Evolutionary conservation across 2,888 invertebrate species (phyloP).

Genomic region (Dioctria linearis): DNA sequence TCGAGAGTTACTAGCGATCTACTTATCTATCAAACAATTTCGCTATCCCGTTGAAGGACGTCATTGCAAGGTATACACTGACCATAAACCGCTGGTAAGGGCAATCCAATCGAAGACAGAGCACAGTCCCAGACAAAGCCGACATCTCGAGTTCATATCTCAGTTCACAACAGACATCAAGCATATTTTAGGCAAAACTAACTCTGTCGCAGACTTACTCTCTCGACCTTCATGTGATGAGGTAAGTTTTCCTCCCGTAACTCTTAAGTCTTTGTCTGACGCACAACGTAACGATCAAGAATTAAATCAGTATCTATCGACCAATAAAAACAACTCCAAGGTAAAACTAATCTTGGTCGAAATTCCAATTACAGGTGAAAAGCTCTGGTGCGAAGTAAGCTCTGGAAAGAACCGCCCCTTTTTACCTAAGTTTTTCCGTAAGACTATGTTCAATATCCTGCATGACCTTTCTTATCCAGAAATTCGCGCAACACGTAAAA

Average conservation of each 20-base stretch:
- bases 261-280: not conserved
- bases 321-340: too few relatives aligned
- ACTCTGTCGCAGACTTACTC: conserved; percentile 1
- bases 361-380: not conserved
- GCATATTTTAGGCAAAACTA: not conserved
- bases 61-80: not conserved
- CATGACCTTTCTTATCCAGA: conserved; percentile 36
- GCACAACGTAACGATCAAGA: not conserved
- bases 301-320: not conserved
- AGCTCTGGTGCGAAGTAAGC: conserved; percentile 34
- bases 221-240: not conserved
- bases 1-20: not conserved
- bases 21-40: not conserved
- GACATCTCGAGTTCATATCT: not conserved
- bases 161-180: not conserved
- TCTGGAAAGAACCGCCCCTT: conserved; percentile 28
- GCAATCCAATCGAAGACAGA: not conserved
- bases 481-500: not conserved
- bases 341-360: not conserved
- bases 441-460: conserved; percentile 29
- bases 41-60: not conserved
- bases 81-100: not conserved
- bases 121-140: not conserved
- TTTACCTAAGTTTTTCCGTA: conserved; percentile 15
- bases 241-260: not conserved